phyloP scores from a whole-genome alignment of 2,113 vertebrate species.

The Copsychus sechellarum region DNA sequence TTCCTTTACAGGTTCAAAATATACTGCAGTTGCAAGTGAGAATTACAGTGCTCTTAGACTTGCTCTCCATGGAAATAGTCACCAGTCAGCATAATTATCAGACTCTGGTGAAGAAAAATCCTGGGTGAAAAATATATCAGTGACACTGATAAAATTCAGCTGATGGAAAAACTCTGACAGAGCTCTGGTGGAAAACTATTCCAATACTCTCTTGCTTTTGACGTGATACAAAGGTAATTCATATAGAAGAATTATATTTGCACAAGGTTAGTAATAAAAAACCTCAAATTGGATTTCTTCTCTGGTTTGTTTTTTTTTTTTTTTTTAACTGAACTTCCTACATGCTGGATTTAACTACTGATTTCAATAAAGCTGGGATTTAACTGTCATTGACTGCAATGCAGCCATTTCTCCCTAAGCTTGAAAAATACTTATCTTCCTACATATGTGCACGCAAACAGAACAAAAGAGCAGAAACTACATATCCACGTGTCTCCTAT shows the following conservation, averaged over 20 bases:
- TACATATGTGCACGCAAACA: background rate
- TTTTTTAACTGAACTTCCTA: background rate
- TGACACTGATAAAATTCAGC: conserved; percentile 36
- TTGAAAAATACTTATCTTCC: background rate
- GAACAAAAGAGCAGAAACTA: background rate
- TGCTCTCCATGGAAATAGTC: background rate
- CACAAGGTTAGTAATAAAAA: background rate
- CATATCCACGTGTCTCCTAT: background rate
- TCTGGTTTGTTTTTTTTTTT: background rate
- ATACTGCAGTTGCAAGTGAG: background rate
- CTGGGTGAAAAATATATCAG: conserved; percentile 18
- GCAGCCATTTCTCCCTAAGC: background rate
- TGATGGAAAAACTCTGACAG: conserved; percentile 9
- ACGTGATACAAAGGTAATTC: background rate
- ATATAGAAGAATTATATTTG: conserved; percentile 5
- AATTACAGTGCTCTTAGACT: background rate
- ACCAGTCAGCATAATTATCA: conserved; percentile 43
- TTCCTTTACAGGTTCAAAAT: background rate
- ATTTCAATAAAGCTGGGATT: background rate
- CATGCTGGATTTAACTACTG: background rate
- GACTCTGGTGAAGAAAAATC: background rate
- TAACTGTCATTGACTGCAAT: background rate
- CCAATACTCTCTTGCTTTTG: background rate
- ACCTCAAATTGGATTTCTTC: conserved; percentile 24
- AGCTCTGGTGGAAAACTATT: background rate